phyloP scores from a whole-genome alignment of 2,797 vertebrate species.

The Sebastiscus albofasciatus region DNA sequence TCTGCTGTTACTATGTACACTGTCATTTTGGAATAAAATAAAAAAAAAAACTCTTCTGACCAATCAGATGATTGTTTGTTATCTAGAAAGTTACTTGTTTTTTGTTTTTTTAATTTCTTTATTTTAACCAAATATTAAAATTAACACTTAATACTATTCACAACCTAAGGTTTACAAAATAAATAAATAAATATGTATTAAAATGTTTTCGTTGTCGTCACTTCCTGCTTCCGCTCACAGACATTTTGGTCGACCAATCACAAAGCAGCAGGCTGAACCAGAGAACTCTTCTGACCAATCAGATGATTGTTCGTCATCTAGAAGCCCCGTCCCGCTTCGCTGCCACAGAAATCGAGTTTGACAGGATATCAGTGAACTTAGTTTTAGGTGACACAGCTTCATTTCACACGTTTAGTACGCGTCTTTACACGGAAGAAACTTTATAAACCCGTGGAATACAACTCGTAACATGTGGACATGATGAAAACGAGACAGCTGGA shows the following conservation, averaged over 20 bases:
- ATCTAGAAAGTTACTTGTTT: too few relatives aligned
- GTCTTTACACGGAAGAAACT: not conserved
- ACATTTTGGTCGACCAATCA: conserved; percentile 51
- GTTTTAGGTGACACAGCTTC: fast-evolving
- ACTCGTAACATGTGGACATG: not conserved
- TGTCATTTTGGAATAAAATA: too few relatives aligned
- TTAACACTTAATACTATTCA: fast-evolving
- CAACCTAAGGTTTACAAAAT: not conserved
- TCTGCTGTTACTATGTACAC: too few relatives aligned
- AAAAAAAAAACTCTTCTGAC: too few relatives aligned
- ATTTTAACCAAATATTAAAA: not conserved
- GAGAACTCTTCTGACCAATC: conserved; percentile 45
- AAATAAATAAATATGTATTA: not conserved
- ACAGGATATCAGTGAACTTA: not conserved
- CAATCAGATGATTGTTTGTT: too few relatives aligned
- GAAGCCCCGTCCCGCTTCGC: not conserved
- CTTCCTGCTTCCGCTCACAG: conserved; percentile 9
- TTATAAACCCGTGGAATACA: not conserved
- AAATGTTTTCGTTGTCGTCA: not conserved
- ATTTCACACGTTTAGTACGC: not conserved
- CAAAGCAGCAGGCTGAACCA: not conserved
- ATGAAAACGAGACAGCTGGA: not conserved
- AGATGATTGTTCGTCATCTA: not conserved
- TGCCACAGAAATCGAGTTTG: conserved; percentile 7
- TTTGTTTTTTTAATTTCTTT: not conserved